Conservation (phyloP, 2,797 vertebrate species). For the Hybognathus amarus region DNA sequence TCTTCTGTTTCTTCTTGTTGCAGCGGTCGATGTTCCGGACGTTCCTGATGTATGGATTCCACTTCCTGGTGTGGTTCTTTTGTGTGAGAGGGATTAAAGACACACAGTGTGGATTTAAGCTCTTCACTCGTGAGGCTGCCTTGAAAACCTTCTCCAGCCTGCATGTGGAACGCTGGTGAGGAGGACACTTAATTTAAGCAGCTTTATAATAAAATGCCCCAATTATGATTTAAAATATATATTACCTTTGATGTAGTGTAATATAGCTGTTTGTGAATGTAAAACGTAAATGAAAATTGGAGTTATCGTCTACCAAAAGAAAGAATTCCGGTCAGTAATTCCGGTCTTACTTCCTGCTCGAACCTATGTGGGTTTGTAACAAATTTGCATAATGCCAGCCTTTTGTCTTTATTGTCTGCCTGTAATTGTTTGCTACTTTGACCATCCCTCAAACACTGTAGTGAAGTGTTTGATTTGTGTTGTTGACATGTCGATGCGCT, state of each 20-base stretch:
- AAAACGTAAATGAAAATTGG: background rate
- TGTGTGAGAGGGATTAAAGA: conserved; percentile 92
- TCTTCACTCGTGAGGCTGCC: conserved; percentile 92
- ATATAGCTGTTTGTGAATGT: background rate
- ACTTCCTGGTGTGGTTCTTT: conserved; percentile 98
- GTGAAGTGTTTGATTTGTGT: no score
- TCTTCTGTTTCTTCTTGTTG: conserved; percentile 25
- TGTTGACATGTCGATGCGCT: no score
- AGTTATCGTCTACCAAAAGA: no score
- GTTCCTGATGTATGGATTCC: conserved; percentile 96
- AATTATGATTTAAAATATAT: no score
- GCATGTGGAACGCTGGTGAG: conserved; percentile 93
- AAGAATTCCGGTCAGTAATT: no score
- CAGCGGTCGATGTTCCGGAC: conserved; percentile 93
- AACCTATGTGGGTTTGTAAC: no score
- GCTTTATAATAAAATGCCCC: background rate
- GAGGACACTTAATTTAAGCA: conserved; percentile 27
- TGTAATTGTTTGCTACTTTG: no score
- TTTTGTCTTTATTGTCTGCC: no score
- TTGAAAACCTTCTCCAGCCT: conserved; percentile 87
- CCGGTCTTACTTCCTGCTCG: no score
- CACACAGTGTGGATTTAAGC: conserved; percentile 97
- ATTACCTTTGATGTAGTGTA: background rate
- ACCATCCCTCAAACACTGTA: no score
- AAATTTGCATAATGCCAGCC: no score